Base-by-base conservation (phyloP, 2,797 vertebrate species). In the Gadopsis marmoratus region DNA sequence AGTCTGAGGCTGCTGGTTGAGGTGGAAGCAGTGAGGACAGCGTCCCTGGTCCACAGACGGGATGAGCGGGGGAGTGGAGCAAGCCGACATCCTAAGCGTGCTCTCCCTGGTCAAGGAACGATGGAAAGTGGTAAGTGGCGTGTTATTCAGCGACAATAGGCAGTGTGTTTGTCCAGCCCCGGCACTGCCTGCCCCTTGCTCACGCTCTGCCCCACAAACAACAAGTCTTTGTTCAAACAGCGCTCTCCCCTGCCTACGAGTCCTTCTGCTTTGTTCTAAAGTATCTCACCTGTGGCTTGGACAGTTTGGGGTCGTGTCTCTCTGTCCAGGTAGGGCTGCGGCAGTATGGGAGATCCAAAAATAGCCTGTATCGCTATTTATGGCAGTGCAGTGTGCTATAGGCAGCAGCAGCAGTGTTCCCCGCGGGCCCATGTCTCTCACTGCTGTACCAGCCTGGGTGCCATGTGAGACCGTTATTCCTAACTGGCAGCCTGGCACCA, bases 121-220 rank as follows among this genome's bases (percentile, higher is more conserved):
- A 97, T 99, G 98, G 98, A 99, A 99, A 95, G 98, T 99, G 96
- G 98, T 99, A 85, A 96, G 98, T 96, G 78, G 71, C 17, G 41
- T 41, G 56, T 48, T 45, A 16, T 21, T 37, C 33, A 0, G 33
- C 39, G 23, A 92, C 89, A 92, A 91, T 85, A 45, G 83, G 19
- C 78, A 2, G 26, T 23, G 78, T 88, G 82, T 90, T 58, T 56
- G 33, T 70, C 21, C 75, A 50, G 78, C 71, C 33, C 89, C 60
- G 21, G 87, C 90, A 3, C 91, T 12, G 88, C 74, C 85, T 67
- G 83, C 26, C 81, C 75, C 84, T 5, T 11, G 74, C 75, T 84
- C 82, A 2, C 53, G 35, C 82, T 48, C 72, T 33, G 72, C 26
- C 50, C 59, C 61, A 47, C 71, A 67, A 84, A 90, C 74, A 86